phyloP scores from a whole-genome alignment of 2,113 vertebrate species.

The Isurus oxyrinchus region DNA sequence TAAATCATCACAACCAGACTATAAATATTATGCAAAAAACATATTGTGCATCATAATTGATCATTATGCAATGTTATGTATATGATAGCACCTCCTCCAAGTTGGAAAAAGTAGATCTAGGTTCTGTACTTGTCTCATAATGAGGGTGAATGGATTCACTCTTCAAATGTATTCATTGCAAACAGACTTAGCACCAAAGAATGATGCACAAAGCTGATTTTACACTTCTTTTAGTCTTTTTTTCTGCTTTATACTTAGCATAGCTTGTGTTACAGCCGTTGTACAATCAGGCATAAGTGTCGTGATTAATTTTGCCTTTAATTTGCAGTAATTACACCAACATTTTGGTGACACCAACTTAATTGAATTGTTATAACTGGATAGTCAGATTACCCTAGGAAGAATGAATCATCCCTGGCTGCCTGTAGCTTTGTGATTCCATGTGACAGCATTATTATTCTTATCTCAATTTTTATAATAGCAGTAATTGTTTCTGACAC shows the following conservation, averaged over 20 bases:
- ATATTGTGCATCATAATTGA: no score
- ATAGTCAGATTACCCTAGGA: neutral
- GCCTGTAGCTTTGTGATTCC: neutral
- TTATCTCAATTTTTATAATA: neutral
- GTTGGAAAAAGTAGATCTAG: neutral
- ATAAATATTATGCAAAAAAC: no score
- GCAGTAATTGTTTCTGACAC: neutral
- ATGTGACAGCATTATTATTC: neutral
- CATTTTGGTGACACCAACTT: neutral
- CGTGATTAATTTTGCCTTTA: neutral
- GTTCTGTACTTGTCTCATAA: neutral
- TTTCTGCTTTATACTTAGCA: neutral
- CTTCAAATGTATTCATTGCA: neutral
- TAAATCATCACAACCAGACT: no score
- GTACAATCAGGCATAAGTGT: neutral
- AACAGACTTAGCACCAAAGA: neutral
- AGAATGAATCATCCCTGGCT: neutral
- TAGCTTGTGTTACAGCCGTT: neutral
- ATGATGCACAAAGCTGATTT: neutral
- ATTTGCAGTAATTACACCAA: neutral
- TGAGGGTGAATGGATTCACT: neutral
- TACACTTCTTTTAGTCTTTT: neutral
- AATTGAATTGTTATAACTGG: neutral
- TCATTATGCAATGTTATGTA: neutral
- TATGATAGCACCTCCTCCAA: neutral